Conservation (phyloP, 2,113 vertebrate genomes). For the Pao palembangensis region DNA sequence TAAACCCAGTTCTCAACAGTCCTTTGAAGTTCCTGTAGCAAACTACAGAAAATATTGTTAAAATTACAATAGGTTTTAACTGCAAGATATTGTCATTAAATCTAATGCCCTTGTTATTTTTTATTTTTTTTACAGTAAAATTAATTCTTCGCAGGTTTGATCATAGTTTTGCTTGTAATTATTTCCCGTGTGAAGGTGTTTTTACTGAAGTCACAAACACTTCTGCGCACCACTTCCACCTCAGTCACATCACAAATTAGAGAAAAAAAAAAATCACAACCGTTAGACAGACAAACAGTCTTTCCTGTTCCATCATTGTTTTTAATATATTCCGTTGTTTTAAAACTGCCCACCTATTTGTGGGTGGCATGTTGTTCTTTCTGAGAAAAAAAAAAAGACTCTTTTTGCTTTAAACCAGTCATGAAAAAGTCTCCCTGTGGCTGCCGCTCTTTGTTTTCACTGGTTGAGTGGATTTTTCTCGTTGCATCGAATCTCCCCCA, state of each 20-base stretch:
- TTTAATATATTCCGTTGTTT: conserved; percentile 6
- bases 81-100: no score
- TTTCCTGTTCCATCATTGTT: conserved; percentile 1
- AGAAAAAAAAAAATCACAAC: neutral
- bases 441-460: conserved; percentile 25
- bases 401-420: conserved; percentile 22
- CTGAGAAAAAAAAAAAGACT: conserved; percentile 33
- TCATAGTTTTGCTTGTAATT: neutral
- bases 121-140: no score
- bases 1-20: no score
- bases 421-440: conserved; percentile 13
- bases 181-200: neutral
- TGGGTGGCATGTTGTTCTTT: conserved; percentile 12
- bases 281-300: neutral
- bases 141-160: neutral
- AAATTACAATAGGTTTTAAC: no score
- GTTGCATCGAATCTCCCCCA: conserved; percentile 54
- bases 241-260: neutral
- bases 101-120: no score
- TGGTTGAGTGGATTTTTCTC: conserved; percentile 58
- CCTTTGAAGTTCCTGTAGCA: no score
- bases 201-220: neutral
- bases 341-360: conserved; percentile 7
- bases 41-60: no score
- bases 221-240: neutral